Base-by-base conservation (phyloP, 1,140 invertebrate genomes). In the Campodea augens region DNA sequence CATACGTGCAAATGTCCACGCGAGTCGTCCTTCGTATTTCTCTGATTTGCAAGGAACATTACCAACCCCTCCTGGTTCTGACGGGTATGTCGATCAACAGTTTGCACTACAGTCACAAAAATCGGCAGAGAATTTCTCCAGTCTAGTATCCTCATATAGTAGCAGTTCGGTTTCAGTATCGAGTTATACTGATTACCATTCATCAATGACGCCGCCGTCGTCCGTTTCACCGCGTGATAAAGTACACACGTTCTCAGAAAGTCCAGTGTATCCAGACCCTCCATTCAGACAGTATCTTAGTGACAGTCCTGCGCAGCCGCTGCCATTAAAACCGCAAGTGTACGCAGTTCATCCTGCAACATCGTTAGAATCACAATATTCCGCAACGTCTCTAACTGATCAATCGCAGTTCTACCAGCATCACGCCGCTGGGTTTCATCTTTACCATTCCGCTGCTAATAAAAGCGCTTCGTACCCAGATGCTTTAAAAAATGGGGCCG, bases 141-240 rank as follows among this genome's bases (percentile, higher is more conserved):
- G 68, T 49, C 57, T 74, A 19, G 70, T 74, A 2, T 72, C 71
- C 2, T 71, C 73, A 0, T 70, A 70, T 29, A n/a, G 43, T 15
- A 20, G 4, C 25, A 22, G 7, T 41, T 19, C 12, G 15, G 21
- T 2, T 49, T 52, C 21, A 52, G 5, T 51, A 48, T 24, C 51
- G 22, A 49, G 55, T 5, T 49, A 58, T 18, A 25, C 50, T 7
- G 48, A 52, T 15, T 49, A 49, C 36, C 29, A 44, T 25, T 85
- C 86, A 22, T 86, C 88, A 13, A 92, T 93, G 81, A 93, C 89
- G 1, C 90, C 89, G 38, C 89, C 90, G 10, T 87, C 86, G 1
- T 92, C 87, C 2, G 88, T 93, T 0, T 93, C 89, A 5, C 90
- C 90, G 1, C 70, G 86, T 38, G 87, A 91, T 54, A 89, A 15